A percentile compares a stretch with the other conserved stretches of the same genome.
Evolutionary conservation across 2,888 invertebrate genomes (phyloP).

Genomic region (Chloroclystis v-ata): DNA sequence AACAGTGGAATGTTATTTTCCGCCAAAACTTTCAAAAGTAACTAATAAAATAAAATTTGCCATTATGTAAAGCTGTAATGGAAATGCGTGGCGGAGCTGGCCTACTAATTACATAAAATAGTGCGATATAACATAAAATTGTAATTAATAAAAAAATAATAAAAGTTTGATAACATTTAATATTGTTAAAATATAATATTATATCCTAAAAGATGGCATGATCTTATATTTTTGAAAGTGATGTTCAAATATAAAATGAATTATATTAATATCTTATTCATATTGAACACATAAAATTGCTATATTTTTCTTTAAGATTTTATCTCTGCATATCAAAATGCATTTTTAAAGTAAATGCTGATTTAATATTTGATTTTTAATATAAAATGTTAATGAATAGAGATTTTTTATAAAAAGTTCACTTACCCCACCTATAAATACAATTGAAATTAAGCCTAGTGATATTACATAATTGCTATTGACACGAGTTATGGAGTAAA

Average conservation of each 20-base stretch:
- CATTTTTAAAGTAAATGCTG: too few species aligned
- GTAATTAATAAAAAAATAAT: constrained; percentile 6
- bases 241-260: too few species aligned
- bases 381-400: too few species aligned
- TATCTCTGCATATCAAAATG: too few species aligned
- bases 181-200: neutral
- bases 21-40: constrained; percentile 19
- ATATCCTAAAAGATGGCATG: constrained; percentile 1
- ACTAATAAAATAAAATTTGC: constrained; percentile 13
- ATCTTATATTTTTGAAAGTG: neutral
- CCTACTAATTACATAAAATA: constrained; percentile 3
- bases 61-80: constrained; percentile 18
- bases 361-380: too few species aligned
- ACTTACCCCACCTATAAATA: neutral
- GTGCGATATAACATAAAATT: neutral
- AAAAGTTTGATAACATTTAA: constrained; percentile 2
- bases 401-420: too few species aligned
- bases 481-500: constrained; percentile 21
- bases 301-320: too few species aligned
- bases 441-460: constrained; percentile 6
- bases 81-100: constrained; percentile 18
- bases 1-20: constrained; percentile 29
- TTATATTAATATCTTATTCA: neutral
- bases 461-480: constrained; percentile 25
- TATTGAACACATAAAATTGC: neutral